A percentile compares a stretch with the other conserved stretches of the same genome.
Conservation (phyloP, 1,140 invertebrate species). For the Pogonus chalceus region DNA sequence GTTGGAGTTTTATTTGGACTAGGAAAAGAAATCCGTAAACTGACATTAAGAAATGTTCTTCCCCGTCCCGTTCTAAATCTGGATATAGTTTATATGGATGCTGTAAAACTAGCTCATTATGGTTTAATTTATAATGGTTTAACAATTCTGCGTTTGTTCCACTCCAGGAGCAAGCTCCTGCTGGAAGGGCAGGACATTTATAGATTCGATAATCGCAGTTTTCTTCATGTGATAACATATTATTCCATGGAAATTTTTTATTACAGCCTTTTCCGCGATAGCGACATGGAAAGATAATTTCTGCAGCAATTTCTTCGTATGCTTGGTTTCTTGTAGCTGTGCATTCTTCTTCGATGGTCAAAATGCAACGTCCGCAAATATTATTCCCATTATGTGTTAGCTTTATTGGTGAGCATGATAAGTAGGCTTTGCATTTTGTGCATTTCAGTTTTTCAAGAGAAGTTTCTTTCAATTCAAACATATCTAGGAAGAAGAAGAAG, state of each 20-base stretch:
- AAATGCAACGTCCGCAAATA: background rate
- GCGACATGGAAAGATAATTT: background rate
- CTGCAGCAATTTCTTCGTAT: background rate
- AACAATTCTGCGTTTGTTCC: background rate
- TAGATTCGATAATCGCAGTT: background rate
- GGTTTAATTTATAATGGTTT: background rate
- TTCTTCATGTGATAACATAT: background rate
- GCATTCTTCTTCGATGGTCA: background rate
- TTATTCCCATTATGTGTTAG: background rate
- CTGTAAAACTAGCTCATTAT: background rate
- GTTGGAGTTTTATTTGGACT: background rate
- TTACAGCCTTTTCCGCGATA: background rate
- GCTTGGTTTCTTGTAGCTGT: background rate
- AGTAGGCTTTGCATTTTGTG: background rate
- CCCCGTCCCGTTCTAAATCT: background rate
- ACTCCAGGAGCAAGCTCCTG: background rate
- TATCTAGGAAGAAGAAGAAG: no score
- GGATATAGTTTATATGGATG: background rate
- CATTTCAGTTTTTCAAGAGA: background rate
- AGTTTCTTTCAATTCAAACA: background rate
- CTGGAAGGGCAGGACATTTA: background rate
- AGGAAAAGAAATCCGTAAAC: background rate
- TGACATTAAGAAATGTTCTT: background rate
- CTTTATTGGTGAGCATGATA: background rate
- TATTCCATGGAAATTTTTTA: background rate